Evolutionary conservation across 2,888 invertebrate species (phyloP), one percentile per base, ranked within the genome.

Genomic region (Uropetala carovei): DNA sequence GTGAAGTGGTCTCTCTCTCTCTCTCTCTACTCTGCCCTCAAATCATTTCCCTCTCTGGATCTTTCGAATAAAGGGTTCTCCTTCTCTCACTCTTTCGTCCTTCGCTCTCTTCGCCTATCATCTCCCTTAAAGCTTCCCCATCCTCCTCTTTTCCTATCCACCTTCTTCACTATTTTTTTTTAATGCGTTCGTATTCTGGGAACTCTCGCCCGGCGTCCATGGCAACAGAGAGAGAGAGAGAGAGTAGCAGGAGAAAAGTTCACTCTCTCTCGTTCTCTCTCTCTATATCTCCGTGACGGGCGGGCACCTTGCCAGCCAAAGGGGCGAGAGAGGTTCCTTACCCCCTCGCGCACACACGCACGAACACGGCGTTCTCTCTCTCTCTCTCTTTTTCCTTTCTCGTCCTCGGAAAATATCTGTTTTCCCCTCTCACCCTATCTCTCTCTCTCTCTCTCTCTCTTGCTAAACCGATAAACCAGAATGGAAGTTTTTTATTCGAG

Each of bases 1-100:
- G 64, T 89, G 89, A 89, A 89, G 89, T 89, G 68, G 89, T 64
- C 89, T 11, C 89, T 60, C 86, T 60, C n/a, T n/a, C n/a, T n/a
- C n/a, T n/a, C n/a, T n/a, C n/a, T n/a, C n/a, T n/a, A n/a, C n/a
- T n/a, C 43, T n/a, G 60, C 59, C 56, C 68, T 89, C 64, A 89
- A 60, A 89, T 89, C 59, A 64, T 89, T 89, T 64, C 59, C 64
- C 68, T 56, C 27, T 27, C 68, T n/a, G 68, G n/a, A 64, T n/a
- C 14, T 89, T 64, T 60, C 60, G 9, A 60, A 30, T 59, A 10
- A 30, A 60, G 18, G 86, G 22, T 75, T 75, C 75, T 75, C 75
- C 27, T 27, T 75, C 27, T 13, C 57, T 11, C 10, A 57, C 58
- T 18, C 43, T 83, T 9, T 16, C 16, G 10, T 85, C 22, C 22